These are phyloP conservation scores for Cyprinodon tularosa DNA, from an alignment of 2,113 vertebrate genomes.

Conservation along the genomic window DNA sequence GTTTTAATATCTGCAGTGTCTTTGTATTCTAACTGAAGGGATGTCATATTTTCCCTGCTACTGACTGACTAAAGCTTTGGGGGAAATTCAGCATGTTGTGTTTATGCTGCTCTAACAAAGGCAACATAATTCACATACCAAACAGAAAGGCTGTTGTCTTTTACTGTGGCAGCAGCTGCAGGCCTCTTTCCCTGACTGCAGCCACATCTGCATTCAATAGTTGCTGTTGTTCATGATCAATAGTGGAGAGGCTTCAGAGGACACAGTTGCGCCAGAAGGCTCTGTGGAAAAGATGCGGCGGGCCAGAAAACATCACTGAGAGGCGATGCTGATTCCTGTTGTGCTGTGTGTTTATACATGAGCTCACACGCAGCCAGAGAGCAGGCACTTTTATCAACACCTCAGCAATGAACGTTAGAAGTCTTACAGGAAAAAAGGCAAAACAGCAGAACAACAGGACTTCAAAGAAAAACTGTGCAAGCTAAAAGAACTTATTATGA, in stretches of 20 bases:
- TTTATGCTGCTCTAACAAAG: constrained; percentile 48
- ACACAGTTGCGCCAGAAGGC: constrained; percentile 51
- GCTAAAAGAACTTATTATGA: background rate
- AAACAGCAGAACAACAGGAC: background rate
- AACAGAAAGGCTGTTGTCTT: constrained; percentile 13
- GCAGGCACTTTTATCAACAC: constrained; percentile 48
- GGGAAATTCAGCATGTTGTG: constrained; percentile 9
- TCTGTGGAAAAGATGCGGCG: constrained; percentile 39
- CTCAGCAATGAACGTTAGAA: constrained; percentile 35
- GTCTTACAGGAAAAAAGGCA: constrained; percentile 2
- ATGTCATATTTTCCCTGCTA: constrained; percentile 8
- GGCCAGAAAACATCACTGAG: constrained; percentile 24
- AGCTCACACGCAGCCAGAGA: constrained; percentile 34
- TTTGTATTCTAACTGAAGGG: constrained; percentile 29
- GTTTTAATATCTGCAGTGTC: constrained; percentile 26
- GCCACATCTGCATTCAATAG: constrained; percentile 60
- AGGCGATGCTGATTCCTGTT: constrained; percentile 40
- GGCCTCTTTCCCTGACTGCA: constrained; percentile 25
- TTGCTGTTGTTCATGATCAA: constrained; percentile 53
- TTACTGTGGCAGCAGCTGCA: constrained; percentile 14
- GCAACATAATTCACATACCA: constrained; percentile 35
- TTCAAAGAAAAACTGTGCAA: background rate
- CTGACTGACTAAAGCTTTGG: constrained; percentile 4
- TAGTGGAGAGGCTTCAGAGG: constrained; percentile 66
- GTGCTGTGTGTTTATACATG: constrained; percentile 58